Base-by-base conservation (phyloP, 2,797 vertebrate genomes). In the Knipowitschia caucasica region DNA sequence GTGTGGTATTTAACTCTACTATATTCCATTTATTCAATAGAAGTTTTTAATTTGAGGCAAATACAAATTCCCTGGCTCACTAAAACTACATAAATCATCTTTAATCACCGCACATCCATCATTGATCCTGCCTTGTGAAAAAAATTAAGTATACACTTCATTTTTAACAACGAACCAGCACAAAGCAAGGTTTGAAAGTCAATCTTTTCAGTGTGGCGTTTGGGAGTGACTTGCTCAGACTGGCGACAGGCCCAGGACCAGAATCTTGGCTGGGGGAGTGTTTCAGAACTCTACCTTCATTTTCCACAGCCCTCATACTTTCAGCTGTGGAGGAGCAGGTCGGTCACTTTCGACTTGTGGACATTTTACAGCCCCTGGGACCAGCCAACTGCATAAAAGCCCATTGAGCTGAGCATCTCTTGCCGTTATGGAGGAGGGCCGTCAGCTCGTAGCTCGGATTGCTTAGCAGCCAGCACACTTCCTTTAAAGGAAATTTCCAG, bases 401-500 rank as follows among this genome's bases (percentile, higher is more conserved):
- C 42, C 40, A 31, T 51, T 27, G 29, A 59, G 26, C 3, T 0
- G 21, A 43, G 53, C 60, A 51, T 59, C 57, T 39, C 20, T 27
- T 11, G 33, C 26, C 46, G 57, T 47, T 31, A 35, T 26, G 50
- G 49, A 64, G 43, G 54, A 62, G 30, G 73, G 26, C 21, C 50
- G 21, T 49, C 12, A 26, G 31, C 44, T 44, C 27, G 20, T 49
- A 50, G 64, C 66, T 56, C 24, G 1, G 45, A 64, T 58, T 15
- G 10, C 54, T 67, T 57, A 44, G 64, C 66, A 57, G 73, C 79
- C 81, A 69, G 47, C 73, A 53, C 49, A 62, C 83, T 87, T 91
- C 88, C 89, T 90, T 89, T 90, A 89, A 90, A 89, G 88, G 89
- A 89, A 85, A 90, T 88, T 83, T 88, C 67, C 75, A 83, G 81